Evolutionary conservation across 1,140 invertebrate species (phyloP).

Genomic region (Trypoxylus dichotomus): DNA sequence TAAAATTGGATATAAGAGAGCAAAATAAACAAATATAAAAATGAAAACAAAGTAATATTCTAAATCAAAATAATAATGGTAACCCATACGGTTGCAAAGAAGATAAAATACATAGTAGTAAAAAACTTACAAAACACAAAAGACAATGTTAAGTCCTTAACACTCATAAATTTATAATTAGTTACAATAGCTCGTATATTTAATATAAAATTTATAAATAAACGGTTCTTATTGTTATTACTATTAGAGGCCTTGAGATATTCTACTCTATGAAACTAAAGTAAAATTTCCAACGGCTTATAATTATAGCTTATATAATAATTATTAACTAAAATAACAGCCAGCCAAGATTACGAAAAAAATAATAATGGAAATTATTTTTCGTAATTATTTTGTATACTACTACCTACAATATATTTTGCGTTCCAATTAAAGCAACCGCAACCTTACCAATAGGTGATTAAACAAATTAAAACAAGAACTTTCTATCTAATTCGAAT

Average conservation of each 20-base stretch:
- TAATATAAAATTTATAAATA: background rate
- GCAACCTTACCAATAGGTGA: background rate
- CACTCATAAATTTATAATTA: background rate
- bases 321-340: background rate
- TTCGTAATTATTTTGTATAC: background rate
- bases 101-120: too few relatives aligned
- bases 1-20: too few relatives aligned
- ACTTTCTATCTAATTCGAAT: background rate
- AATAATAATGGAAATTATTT: background rate
- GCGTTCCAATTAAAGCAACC: background rate
- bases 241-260: background rate
- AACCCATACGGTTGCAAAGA: too few relatives aligned
- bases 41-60: too few relatives aligned
- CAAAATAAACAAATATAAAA: too few relatives aligned
- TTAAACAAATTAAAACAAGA: background rate
- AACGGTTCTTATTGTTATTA: background rate
- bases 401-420: background rate
- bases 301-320: conserved; percentile 9
- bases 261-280: background rate
- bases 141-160: too few relatives aligned
- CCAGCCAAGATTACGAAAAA: background rate
- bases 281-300: background rate
- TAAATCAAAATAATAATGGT: too few relatives aligned
- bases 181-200: background rate
- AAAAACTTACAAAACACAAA: too few relatives aligned